Conservation (phyloP, 2,113 vertebrate species). For the human (Homo sapiens) region DNA sequence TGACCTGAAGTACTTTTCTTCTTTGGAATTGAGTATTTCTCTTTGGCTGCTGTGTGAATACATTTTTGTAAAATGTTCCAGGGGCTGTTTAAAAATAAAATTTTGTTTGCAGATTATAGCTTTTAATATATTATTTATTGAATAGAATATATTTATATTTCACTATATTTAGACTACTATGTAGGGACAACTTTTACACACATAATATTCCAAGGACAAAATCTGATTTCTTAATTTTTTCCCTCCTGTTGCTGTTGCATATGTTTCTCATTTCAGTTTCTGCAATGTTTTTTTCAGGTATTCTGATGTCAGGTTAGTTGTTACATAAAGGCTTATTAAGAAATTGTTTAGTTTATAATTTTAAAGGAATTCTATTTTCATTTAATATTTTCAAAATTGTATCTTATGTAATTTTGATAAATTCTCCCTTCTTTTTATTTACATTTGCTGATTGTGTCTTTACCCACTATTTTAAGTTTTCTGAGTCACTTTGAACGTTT, state of each 20-base stretch:
- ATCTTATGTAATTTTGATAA: not conserved
- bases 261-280: not conserved
- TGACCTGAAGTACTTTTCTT: constrained; percentile 43
- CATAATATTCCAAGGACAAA: not conserved
- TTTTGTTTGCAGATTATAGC: not conserved
- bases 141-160: not conserved
- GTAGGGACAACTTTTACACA: not conserved
- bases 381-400: not conserved
- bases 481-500: not conserved
- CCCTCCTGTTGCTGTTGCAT: not conserved
- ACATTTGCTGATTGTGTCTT: not conserved
- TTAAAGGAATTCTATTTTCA: not conserved
- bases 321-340: not conserved
- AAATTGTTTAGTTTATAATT: not conserved
- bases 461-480: not conserved
- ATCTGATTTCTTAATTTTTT: not conserved
- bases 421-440: not conserved
- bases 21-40: constrained; percentile 39
- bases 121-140: constrained; percentile 25
- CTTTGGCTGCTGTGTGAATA: constrained; percentile 34
- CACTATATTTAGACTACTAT: not conserved
- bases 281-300: not conserved
- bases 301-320: not conserved
- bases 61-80: not conserved
- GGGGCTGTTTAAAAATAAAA: not conserved